Percentiles rank a stretch among this genome's conserved stretches.
Evolutionary conservation across 1,140 invertebrate genomes (phyloP).

Genomic region (Procambarus clarkii): DNA sequence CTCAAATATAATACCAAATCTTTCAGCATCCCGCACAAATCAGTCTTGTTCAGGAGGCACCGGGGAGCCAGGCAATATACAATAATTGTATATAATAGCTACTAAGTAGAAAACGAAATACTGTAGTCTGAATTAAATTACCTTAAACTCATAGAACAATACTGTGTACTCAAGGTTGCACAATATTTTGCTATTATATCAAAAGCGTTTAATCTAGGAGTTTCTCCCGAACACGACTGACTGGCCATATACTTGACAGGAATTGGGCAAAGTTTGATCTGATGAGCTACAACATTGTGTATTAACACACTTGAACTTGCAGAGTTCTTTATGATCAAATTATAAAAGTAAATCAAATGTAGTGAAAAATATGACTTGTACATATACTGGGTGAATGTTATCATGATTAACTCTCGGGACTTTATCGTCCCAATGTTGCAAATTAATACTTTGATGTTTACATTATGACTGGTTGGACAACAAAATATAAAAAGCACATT

Average conservation of each 20-base stretch:
- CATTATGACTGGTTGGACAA: not conserved
- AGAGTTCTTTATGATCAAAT: not conserved
- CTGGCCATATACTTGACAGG: not conserved
- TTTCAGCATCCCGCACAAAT: not conserved
- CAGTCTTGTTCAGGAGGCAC: not conserved
- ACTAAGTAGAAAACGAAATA: not conserved
- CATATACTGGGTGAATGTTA: not conserved
- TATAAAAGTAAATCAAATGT: not conserved
- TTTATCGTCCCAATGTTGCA: not conserved
- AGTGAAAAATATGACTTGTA: constrained; percentile 8
- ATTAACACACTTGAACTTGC: not conserved
- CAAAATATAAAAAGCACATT: not conserved
- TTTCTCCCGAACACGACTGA: not conserved
- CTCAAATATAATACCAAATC: not conserved
- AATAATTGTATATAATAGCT: not conserved
- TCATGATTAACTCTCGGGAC: not conserved
- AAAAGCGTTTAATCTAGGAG: not conserved
- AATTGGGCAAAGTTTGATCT: not conserved
- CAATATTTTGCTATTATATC: not conserved
- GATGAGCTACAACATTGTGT: not conserved
- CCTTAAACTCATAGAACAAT: not conserved
- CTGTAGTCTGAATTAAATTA: not conserved
- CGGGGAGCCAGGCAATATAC: not conserved
- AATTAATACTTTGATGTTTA: not conserved
- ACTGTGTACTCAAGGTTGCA: not conserved